A percentile compares a stretch with the other conserved stretches of the same genome.
Conservation (phyloP, 2,113 vertebrate genomes). For the Pteronura brasiliensis region DNA sequence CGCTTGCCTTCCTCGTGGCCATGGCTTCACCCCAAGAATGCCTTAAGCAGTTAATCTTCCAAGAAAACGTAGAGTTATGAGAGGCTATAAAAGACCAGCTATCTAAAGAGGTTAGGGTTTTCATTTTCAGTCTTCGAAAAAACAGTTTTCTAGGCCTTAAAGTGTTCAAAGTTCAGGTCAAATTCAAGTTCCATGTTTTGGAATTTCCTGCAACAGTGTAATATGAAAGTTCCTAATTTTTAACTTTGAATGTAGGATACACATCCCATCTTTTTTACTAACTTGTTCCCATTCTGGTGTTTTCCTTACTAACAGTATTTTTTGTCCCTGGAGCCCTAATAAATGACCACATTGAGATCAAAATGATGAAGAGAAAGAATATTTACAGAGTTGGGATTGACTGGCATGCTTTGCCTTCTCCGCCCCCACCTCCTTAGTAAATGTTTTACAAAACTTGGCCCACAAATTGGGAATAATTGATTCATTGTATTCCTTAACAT, state of each 20-base stretch:
- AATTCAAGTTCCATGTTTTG: background rate
- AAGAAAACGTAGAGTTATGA: background rate
- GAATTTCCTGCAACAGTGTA: background rate
- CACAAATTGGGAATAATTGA: background rate
- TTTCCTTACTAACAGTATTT: background rate
- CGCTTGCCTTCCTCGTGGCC: background rate
- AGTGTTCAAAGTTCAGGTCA: background rate
- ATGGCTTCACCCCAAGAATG: background rate
- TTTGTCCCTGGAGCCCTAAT: background rate
- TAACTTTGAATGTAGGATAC: background rate
- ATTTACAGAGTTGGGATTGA: background rate
- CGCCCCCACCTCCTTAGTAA: background rate
- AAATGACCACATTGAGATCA: background rate
- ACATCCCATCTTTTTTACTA: background rate
- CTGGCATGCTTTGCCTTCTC: background rate
- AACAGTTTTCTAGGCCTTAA: background rate
- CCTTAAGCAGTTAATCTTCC: background rate
- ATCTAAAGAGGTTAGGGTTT: background rate
- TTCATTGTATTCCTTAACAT: background rate
- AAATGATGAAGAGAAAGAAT: background rate
- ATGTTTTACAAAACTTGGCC: background rate
- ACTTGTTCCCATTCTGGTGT: background rate
- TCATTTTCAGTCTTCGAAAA: background rate
- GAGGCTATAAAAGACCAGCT: background rate
- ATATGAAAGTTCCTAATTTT: background rate